These are phyloP conservation scores for Drosophila bifasciata DNA, from an alignment of 1,140 invertebrate species.

Conservation along the genomic window DNA sequence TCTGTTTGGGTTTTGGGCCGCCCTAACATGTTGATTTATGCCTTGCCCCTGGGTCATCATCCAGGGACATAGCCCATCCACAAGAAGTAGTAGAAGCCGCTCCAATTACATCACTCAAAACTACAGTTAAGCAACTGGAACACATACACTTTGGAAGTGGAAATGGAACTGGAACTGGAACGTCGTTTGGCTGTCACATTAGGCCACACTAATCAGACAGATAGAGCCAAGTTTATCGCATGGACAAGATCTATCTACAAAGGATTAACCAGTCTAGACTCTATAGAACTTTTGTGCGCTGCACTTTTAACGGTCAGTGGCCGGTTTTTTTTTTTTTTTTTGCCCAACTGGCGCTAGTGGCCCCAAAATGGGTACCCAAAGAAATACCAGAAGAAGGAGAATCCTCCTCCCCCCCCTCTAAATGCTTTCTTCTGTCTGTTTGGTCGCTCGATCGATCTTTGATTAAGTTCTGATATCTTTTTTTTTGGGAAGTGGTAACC, in stretches of 20 bases:
- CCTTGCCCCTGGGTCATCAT: slow-evolving; percentile 26
- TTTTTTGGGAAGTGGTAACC: slow-evolving; percentile 52
- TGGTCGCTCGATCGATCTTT: slow-evolving; percentile 27
- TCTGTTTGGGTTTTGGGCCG: slow-evolving; percentile 24
- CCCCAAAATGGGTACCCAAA: background rate
- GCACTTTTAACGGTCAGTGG: slow-evolving; percentile 68
- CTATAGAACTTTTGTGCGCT: slow-evolving; percentile 38
- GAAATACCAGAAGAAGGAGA: background rate
- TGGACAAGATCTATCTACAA: slow-evolving; percentile 75
- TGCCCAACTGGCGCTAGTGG: slow-evolving; percentile 63
- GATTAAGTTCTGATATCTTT: slow-evolving; percentile 71
- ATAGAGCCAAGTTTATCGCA: slow-evolving; percentile 75
- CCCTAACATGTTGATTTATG: slow-evolving; percentile 74
- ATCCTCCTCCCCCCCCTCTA: background rate
- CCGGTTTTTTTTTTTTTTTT: slow-evolving; percentile 5
- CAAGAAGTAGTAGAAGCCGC: slow-evolving; percentile 57
- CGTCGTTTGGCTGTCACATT: slow-evolving; percentile 75
- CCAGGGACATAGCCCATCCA: slow-evolving; percentile 18
- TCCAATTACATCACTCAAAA: slow-evolving; percentile 82
- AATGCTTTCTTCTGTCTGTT: slow-evolving; percentile 55
- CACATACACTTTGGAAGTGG: too few species aligned
- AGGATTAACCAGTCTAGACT: slow-evolving; percentile 76
- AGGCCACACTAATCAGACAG: slow-evolving; percentile 72
- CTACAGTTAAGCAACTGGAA: slow-evolving; percentile 62
- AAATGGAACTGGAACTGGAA: slow-evolving; percentile 49